Evolutionary conservation across 1,140 invertebrate genomes (phyloP).

Genomic region (Frieseomelitta varia): DNA sequence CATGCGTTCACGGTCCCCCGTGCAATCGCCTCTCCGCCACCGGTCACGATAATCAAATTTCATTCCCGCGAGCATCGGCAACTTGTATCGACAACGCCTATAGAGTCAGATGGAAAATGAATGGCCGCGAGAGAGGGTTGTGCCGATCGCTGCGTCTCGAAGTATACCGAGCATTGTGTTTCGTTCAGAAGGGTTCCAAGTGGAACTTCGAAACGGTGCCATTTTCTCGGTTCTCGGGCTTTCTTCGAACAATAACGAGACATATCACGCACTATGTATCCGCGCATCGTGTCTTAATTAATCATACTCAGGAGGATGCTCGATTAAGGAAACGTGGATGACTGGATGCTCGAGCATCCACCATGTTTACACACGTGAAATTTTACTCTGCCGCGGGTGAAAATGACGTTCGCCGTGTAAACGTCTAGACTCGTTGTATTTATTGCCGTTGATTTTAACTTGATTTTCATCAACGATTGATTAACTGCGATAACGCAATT

Average conservation of each 20-base stretch:
- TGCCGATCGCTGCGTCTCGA: constrained; percentile 31
- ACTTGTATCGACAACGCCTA: constrained; percentile 69
- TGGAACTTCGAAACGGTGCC: not conserved
- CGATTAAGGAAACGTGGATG: not conserved
- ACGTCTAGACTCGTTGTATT: not conserved
- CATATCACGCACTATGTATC: constrained; percentile 29
- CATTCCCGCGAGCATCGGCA: constrained; percentile 67
- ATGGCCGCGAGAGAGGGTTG: not conserved
- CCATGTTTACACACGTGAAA: too few species aligned
- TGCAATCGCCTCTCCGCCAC: not conserved
- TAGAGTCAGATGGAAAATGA: constrained; percentile 41
- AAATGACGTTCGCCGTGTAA: too few species aligned
- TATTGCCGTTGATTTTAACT: not conserved
- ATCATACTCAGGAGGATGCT: too few species aligned
- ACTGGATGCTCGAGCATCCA: not conserved
- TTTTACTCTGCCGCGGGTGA: too few species aligned
- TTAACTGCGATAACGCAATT: not conserved
- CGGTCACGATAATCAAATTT: constrained; percentile 73
- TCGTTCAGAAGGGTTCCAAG: constrained; percentile 53
- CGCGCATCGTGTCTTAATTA: not conserved
- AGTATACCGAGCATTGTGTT: constrained; percentile 61
- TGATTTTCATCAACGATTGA: constrained; percentile 1
- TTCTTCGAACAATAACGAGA: constrained; percentile 21
- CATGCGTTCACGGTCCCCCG: too few species aligned
- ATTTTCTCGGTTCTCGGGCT: constrained; percentile 11